Evolutionary conservation across 2,888 invertebrate species (phyloP), one percentile per base, ranked within the genome.

Genomic region (Idaea dimidiata): DNA sequence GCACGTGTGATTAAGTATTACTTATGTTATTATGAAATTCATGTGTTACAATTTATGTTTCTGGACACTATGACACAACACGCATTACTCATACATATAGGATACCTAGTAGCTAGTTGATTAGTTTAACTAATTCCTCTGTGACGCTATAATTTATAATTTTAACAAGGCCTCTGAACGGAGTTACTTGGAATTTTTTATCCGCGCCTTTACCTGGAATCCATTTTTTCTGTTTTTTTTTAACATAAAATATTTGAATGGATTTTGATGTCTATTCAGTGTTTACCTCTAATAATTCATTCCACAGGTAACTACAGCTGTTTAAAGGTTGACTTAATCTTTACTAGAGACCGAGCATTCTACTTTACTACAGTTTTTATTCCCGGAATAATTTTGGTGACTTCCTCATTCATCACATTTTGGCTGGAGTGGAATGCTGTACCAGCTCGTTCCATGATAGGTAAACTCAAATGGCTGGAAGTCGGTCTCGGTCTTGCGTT

Each of bases 391-490:
- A 97, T 97, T 87, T 94, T 97, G 92, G 97, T 97, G 86, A 97
- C 97, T 70, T 97, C 97, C 78, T 97, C 97, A 73, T 93, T 93
- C 94, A 97, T 97, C 91, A 97, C 97, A 69, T 97, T 97, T 93
- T 97, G 97, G 97, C 94, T 97, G 88, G 97, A 97, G 89, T 97
- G 97, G 96, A 97, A 97, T 90, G 97, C 97, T 72, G 97, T 97
- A 78, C 97, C 97, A 77, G 97, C 97, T 76, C 94, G 97, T 87
- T 97, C 97, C 83, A 97, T 97, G 97, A 97, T 97, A 93, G 96
- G 96, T 96, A 93, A 94, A 87, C 43, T 10, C 56, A 78, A 67
- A 80, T 79, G 86, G 85, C 84, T 84, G 86, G 86, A 83, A 80
- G 80, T 80, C 82, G 83, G 79, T 82, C 83, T 86, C 84, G 86